Base-by-base conservation (phyloP, 2,888 invertebrate species). In the Brachylomia viminalis region DNA sequence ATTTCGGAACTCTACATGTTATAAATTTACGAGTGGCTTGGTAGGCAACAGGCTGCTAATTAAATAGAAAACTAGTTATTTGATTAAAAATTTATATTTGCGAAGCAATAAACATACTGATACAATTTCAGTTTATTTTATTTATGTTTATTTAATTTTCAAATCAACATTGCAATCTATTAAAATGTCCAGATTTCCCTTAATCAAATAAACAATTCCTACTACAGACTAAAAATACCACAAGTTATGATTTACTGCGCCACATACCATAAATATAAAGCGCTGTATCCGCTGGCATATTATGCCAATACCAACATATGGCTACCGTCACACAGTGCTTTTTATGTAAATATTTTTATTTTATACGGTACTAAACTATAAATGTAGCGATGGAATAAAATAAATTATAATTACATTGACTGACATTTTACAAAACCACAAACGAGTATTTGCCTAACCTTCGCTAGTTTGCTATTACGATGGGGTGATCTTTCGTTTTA, bases 281-380 rank as follows among this genome's bases (percentile, higher is more conserved):
- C 59, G 65, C 30, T 78, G 70, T 76, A 67, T 74, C 85, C 78
- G 80, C 76, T 71, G 47, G 23, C 68, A 80, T 85, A 80, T 80
- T 75, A 79, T 84, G 85, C 80, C 77, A 71, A 87, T 83, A 77
- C 56, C 59, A 79, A 84, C 84, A 86, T 84, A 77, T 84, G 89
- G 87, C 75, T 72, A 76, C 58, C 71, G 45, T 88, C 85, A 66
- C 54, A 72, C 59, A 70, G 62, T 58, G 45, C 13, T 76, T 65
- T 59, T 66, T 74, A 74, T 54, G 54, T 81, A 87, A 88, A 88
- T 82, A 83, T 87, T 84, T 82, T 69, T 64, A 71, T 76, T 66
- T 79, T 69, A 75, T 66, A 71, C 59, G 42, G 8, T 69, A 56
- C 33, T 64, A 58, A 77, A 72, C 49, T 75, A 83, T 77, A 80